Conservation (phyloP, 1,140 invertebrate genomes). For the Catajapyx aquilonaris region DNA sequence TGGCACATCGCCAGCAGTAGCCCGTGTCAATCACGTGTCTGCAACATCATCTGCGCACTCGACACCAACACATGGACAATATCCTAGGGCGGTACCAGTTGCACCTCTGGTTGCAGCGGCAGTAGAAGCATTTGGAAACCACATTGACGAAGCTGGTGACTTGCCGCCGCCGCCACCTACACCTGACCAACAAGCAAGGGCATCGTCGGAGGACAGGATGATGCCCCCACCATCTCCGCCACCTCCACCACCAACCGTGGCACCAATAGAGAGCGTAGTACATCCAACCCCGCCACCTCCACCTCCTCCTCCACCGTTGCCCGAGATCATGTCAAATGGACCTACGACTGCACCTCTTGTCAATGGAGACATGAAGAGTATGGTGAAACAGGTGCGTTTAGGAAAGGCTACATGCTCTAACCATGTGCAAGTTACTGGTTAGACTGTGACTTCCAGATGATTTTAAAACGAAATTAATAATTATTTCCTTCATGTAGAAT, state of each 20-base stretch:
- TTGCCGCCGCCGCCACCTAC: slow-evolving; percentile 40
- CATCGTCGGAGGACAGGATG: too few relatives aligned
- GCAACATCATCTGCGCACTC: background rate
- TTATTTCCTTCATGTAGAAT: too few relatives aligned
- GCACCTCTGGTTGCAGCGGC: background rate
- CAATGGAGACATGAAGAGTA: background rate
- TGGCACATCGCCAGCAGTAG: too few relatives aligned
- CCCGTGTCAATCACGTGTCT: background rate
- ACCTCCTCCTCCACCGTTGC: slow-evolving; percentile 15
- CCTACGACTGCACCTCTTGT: background rate
- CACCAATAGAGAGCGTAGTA: slow-evolving; percentile 8
- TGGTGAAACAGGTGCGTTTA: background rate
- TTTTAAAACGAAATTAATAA: too few relatives aligned
- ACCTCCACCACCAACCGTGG: slow-evolving; percentile 20
- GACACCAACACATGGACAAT: background rate
- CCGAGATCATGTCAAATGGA: too few relatives aligned
- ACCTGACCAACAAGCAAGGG: slow-evolving; percentile 14
- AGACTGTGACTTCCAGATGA: too few relatives aligned
- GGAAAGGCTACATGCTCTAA: too few relatives aligned
- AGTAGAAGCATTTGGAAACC: slow-evolving; percentile 1
- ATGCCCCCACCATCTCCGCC: slow-evolving; percentile 29
- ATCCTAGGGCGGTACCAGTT: background rate
- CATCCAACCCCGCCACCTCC: slow-evolving; percentile 10
- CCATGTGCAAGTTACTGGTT: too few relatives aligned
- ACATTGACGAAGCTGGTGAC: slow-evolving; percentile 13